Evolutionary conservation across 2,888 invertebrate genomes (phyloP), one percentile per base, ranked within the genome.

Genomic region (Leptopterna dolabrata): DNA sequence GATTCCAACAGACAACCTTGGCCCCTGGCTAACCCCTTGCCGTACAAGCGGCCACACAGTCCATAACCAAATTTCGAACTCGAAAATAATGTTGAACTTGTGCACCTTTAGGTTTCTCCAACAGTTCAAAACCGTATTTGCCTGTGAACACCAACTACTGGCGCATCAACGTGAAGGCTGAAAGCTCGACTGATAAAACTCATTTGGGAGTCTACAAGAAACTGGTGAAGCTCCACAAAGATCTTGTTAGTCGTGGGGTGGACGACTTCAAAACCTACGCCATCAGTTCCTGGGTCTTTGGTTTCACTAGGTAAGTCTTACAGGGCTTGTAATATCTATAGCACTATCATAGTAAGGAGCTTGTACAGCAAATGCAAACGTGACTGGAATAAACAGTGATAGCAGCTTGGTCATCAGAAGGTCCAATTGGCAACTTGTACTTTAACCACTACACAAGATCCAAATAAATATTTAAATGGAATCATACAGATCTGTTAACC

Each of bases 121-220:
- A 91, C 0, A 92, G 90, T 1, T 91, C 91, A 0, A 91, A 90
- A 0, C 94, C 95, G 0, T 96, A 96, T 96, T 91, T 96, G 11
- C 95, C 95, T 0, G 93, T 96, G 0, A 93, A 94, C 88, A 91
- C 93, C 0, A 94, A 95, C 90, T 95, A 94, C 90, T 90, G 90
- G 89, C 92, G 92, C 11, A 91, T 94, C 13, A 96, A 96, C 91
- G 89, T 90, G 11, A 80, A 89, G 16, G 73, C 70, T 0, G 89
- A 90, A 81, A 80, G 36, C 1, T 55, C 55, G 0, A 80, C 82
- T 0, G 19, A 41, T 0, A 73, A 24, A 11, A 90, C 89, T 24
- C 90, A 90, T 70, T 86, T 90, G 14, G 81, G 87, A 27, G 88
- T 90, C 24, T 90, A 90, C 89, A 90, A 90, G 73, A 80, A 88